Evolutionary conservation across 2,797 vertebrate species (phyloP).

Genomic region (Pampus argenteus): DNA sequence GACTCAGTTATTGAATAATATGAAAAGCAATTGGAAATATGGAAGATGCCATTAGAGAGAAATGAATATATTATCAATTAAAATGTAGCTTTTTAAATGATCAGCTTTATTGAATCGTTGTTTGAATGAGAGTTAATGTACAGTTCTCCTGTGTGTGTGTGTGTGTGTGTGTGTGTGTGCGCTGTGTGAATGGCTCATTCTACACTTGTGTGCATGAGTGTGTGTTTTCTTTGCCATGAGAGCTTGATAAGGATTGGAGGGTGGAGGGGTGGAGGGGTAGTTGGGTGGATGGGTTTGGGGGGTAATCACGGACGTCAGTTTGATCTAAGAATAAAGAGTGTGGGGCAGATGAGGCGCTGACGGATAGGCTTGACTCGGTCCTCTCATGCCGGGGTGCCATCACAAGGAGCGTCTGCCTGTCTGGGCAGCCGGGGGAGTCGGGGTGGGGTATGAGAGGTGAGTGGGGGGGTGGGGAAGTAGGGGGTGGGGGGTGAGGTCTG

Average conservation of each 20-base stretch:
- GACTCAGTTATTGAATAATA: constrained; percentile 33
- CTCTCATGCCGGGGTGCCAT: constrained; percentile 84
- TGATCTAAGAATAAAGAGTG: constrained; percentile 85
- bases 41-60: constrained; percentile 38
- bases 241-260: constrained; percentile 51
- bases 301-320: constrained; percentile 80
- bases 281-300: constrained; percentile 33
- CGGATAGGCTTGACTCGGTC: constrained; percentile 79
- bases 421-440: constrained; percentile 68
- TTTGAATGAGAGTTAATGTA: constrained; percentile 42
- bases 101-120: constrained; percentile 44
- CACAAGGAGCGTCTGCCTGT: constrained; percentile 85
- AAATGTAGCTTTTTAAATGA: constrained; percentile 33
- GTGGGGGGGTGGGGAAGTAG: constrained; percentile 16
- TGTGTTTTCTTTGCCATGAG: constrained; percentile 42
- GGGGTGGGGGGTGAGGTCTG: constrained; percentile 13
- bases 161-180: constrained; percentile 10
- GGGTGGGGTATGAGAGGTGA: not conserved
- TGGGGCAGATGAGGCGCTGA: constrained; percentile 83
- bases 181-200: constrained; percentile 8
- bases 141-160: constrained; percentile 17
- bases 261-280: constrained; percentile 28
- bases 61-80: constrained; percentile 58
- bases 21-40: constrained; percentile 43
- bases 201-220: constrained; percentile 5